phyloP scores from a whole-genome alignment of 2,797 vertebrate genomes.

The Ispidina lecontei region DNA sequence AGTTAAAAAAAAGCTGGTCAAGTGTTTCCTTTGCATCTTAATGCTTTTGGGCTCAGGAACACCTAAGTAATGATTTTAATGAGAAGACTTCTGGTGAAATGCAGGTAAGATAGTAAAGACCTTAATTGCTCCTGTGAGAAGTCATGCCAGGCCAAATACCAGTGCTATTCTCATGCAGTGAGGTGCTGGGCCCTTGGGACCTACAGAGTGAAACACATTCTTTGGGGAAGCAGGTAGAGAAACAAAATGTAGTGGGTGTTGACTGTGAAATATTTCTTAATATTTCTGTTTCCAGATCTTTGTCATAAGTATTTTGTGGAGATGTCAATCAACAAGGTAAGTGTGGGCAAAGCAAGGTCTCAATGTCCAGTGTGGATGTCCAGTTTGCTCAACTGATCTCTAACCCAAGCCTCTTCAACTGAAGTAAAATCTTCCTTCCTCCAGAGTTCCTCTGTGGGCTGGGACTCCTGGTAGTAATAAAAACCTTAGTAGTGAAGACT shows the following conservation, averaged over 20 bases:
- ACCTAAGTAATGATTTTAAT: slow-evolving; percentile 65
- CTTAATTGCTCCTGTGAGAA: slow-evolving; percentile 67
- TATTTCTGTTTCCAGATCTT: neutral
- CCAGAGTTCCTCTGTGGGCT: too few species aligned
- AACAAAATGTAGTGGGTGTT: neutral
- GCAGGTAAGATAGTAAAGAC: slow-evolving; percentile 62
- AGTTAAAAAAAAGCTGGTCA: slow-evolving; percentile 30
- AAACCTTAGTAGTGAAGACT: too few species aligned
- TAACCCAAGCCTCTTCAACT: too few species aligned
- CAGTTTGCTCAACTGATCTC: too few species aligned
- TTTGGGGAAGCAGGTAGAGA: neutral
- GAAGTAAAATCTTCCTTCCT: too few species aligned
- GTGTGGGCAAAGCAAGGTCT: neutral
- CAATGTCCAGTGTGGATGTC: too few species aligned
- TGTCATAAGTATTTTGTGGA: neutral
- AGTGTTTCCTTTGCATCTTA: slow-evolving; percentile 63
- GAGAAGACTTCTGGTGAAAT: slow-evolving; percentile 62
- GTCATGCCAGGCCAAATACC: slow-evolving; percentile 59
- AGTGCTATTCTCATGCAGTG: slow-evolving; percentile 1
- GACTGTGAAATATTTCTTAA: neutral
- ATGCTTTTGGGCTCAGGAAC: slow-evolving; percentile 63
- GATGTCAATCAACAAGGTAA: neutral
- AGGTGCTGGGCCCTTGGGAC: neutral
- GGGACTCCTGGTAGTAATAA: too few species aligned
- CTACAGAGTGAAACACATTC: neutral